A percentile compares a stretch with the other conserved stretches of the same genome.
These are phyloP conservation scores for Frankliniella intonsa DNA, from an alignment of 2,888 invertebrate species.

Conservation along the genomic window DNA sequence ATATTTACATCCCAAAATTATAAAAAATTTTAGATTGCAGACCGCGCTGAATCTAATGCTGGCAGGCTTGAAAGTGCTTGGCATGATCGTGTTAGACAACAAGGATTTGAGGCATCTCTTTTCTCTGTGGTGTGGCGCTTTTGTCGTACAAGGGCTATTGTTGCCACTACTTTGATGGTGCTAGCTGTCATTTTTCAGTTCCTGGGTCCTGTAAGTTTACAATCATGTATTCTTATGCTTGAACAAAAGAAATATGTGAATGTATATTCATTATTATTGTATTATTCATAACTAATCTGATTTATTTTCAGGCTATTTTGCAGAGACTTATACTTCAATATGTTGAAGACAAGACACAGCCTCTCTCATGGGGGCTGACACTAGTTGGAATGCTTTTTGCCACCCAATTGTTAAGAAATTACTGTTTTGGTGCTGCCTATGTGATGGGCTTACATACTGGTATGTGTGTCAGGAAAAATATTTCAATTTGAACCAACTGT, in stretches of 20 bases:
- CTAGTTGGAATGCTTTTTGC: conserved; percentile 34
- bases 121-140: conserved; percentile 50
- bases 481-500: not conserved
- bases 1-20: not conserved
- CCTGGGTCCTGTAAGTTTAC: conserved; percentile 50
- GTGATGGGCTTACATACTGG: conserved; percentile 35
- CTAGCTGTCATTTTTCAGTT: conserved; percentile 49
- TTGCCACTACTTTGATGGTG: conserved; percentile 47
- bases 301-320: conserved; percentile 46
- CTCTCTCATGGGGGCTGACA: conserved; percentile 34
- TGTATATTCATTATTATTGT: conserved; percentile 39
- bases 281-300: not conserved
- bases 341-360: conserved; percentile 40
- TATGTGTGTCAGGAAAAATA: not conserved
- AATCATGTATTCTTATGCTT: not conserved
- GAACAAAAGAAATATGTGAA: conserved; percentile 35
- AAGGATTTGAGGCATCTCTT: conserved; percentile 50
- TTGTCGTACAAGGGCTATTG: conserved; percentile 48
- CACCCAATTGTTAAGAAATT: conserved; percentile 35
- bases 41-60: conserved; percentile 32
- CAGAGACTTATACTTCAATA: conserved; percentile 49
- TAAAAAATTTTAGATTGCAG: conserved; percentile 7
- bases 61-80: conserved; percentile 51
- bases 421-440: conserved; percentile 36
- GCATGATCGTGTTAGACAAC: conserved; percentile 49